Evolutionary conservation across 2,797 vertebrate species (phyloP).

Genomic region (Anniella stebbinsi): DNA sequence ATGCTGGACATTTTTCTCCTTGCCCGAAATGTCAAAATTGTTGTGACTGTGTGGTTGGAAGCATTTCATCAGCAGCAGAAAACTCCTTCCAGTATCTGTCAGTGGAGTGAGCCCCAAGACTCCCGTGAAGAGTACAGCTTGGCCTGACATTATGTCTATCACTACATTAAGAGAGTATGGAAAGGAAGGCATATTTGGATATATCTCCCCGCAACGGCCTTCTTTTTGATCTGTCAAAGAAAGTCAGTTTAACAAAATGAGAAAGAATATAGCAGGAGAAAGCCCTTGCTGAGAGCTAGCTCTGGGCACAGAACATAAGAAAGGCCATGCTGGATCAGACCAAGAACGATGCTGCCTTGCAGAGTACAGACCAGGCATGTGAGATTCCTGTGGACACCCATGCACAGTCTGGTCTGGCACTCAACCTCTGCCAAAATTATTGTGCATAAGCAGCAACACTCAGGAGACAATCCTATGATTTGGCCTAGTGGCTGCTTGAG

Average conservation of each 20-base stretch:
- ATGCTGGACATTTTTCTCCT: constrained; percentile 66
- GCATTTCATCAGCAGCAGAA: constrained; percentile 58
- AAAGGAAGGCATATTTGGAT: not conserved
- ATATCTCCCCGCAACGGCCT: not conserved
- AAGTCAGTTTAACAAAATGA: fast-evolving
- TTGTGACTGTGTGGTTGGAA: constrained; percentile 65
- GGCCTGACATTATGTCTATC: constrained; percentile 54
- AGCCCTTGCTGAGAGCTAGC: not conserved
- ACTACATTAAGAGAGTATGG: not conserved
- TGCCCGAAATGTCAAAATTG: constrained; percentile 72
- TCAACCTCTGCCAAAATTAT: not conserved
- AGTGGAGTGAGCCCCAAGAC: constrained; percentile 29
- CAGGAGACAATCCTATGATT: not conserved
- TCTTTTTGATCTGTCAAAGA: not conserved
- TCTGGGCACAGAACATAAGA: not conserved
- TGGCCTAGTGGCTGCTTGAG: not conserved
- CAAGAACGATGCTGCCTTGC: not conserved
- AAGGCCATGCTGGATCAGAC: too few relatives aligned
- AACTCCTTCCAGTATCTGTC: constrained; percentile 48
- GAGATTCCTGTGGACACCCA: not conserved
- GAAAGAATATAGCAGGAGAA: not conserved
- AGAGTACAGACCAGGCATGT: not conserved
- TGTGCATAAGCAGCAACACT: fast-evolving
- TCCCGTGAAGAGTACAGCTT: not conserved
- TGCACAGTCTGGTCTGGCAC: fast-evolving